Percentiles rank a stretch among this genome's conserved stretches.
Conservation (phyloP, 2,113 vertebrate genomes). For the Eclectus roratus region DNA sequence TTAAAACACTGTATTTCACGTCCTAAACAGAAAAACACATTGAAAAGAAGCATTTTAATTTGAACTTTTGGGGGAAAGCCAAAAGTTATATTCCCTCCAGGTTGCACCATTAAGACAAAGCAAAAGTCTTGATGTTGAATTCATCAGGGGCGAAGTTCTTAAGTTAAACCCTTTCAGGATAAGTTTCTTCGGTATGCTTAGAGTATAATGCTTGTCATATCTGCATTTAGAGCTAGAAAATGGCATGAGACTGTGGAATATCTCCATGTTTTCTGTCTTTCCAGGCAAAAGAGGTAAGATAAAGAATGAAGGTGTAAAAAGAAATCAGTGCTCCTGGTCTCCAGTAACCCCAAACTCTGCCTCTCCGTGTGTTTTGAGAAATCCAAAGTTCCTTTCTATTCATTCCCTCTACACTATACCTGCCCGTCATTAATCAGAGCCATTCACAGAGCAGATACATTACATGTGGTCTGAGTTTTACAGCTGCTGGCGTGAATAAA, state of each 20-base stretch:
- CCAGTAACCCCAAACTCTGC: neutral
- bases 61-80: neutral
- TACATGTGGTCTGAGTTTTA: neutral
- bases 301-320: neutral
- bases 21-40: neutral
- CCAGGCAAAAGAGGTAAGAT: neutral
- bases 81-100: neutral
- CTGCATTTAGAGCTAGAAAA: neutral
- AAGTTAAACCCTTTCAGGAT: neutral
- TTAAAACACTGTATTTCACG: neutral
- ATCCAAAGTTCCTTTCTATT: neutral
- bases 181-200: neutral
- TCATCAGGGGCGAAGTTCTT: neutral
- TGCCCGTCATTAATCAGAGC: neutral
- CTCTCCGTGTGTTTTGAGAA: neutral
- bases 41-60: neutral
- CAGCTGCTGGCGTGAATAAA: neutral
- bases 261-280: neutral
- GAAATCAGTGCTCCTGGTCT: neutral
- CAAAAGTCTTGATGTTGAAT: neutral
- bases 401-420: neutral
- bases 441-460: neutral
- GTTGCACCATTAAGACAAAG: neutral
- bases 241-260: neutral
- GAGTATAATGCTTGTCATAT: neutral